Conservation (phyloP, 2,113 vertebrate genomes). For the Amblyornis subalaris region DNA sequence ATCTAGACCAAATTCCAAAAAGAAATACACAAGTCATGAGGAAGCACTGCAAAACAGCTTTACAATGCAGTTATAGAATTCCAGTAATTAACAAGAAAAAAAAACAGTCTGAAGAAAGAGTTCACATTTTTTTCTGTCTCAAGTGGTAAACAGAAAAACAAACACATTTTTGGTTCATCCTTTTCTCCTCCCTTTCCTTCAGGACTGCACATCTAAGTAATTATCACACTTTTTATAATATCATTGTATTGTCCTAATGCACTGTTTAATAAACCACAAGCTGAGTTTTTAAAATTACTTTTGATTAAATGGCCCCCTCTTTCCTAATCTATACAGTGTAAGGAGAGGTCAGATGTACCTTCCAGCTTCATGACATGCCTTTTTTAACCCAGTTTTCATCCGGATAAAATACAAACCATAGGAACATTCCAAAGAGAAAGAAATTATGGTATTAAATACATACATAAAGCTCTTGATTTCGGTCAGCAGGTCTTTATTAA, state of each 20-base stretch:
- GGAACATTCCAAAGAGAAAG: background rate
- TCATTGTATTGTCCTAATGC: background rate
- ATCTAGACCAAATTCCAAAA: conserved; percentile 73
- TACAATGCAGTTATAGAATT: accelerated
- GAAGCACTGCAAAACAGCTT: background rate
- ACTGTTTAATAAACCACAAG: background rate
- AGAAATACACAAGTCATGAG: background rate
- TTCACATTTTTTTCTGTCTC: background rate
- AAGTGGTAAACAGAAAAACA: background rate
- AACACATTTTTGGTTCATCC: background rate
- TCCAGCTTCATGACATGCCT: background rate
- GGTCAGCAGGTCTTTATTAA: background rate
- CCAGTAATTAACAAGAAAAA: background rate
- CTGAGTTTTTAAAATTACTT: background rate
- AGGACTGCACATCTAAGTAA: background rate
- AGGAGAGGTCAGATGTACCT: background rate
- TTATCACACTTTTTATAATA: background rate
- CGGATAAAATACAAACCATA: background rate
- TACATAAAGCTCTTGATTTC: background rate
- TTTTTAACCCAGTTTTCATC: background rate
- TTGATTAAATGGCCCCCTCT: background rate
- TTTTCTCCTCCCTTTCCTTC: background rate
- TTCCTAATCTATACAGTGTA: background rate
- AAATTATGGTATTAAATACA: background rate
- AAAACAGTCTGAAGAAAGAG: background rate